Evolutionary conservation across 1,140 invertebrate genomes (phyloP), one percentile per base, ranked within the genome.

Genomic region (Helicoverpa zea): DNA sequence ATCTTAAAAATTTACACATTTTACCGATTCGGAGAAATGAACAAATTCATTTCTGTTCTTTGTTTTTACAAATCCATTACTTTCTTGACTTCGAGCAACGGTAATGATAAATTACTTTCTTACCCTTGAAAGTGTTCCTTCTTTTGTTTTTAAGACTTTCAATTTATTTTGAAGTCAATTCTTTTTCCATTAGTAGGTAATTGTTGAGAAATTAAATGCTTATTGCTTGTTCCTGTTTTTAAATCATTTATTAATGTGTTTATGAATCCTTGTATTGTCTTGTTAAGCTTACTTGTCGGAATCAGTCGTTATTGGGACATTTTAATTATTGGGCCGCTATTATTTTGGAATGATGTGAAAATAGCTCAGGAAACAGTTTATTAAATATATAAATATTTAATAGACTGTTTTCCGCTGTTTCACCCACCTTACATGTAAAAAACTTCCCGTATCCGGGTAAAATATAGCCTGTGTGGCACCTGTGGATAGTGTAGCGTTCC

Each of bases 31-130:
- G 35, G 11, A 66, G 63, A 49, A 66, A 66, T 49, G 10, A 66
- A 23, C n/a, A 49, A 49, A 66, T 2, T 49, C 35, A 64, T 23
- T 66, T 16, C 2, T 47, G 63, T 66, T 66, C 43, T 66, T 66
- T 66, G 63, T 66, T 66, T 66, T 66, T 66, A 66, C 63, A 66
- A 66, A 66, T 66, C 63, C 43, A 66, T 66, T 66, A 49, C 63
- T 66, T 64, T 9, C 13, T 9, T 13, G n/a, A 14, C 14, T 23
- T 23, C 23, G 23, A 23, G 23, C 30, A 23, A 23, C 63, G 12
- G 47, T 66, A 49, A 49, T 66, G 63, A 66, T 66, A 66, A 66
- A 66, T 66, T 66, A 49, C 63, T 49, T 66, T 66, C 16, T 43
- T 18, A 49, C 10, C 63, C 16, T 66, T 49, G 43, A 23, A 10